phyloP scores from a whole-genome alignment of 2,797 vertebrate genomes.

The Echiichthys vipera region DNA sequence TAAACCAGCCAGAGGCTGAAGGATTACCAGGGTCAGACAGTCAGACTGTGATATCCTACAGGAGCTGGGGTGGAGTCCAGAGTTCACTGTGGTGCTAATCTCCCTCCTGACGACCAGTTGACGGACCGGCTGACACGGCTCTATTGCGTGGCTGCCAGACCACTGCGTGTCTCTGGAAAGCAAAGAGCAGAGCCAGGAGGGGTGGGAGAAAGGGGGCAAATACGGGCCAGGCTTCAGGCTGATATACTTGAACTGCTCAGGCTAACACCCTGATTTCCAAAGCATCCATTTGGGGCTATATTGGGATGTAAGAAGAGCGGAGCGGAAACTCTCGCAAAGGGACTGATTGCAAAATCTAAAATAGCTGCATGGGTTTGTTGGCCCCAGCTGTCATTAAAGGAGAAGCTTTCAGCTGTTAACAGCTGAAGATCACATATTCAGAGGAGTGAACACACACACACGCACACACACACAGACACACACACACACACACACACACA shows the following conservation, averaged over 20 bases:
- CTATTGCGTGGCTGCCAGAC: slow-evolving; percentile 4
- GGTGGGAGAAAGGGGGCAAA: slow-evolving; percentile 3
- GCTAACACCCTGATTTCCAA: slow-evolving; percentile 57
- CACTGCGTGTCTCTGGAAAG: slow-evolving; percentile 46
- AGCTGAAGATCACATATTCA: slow-evolving; percentile 56
- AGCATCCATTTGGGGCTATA: slow-evolving; percentile 74
- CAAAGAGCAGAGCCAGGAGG: not conserved
- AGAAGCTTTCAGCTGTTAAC: slow-evolving; percentile 62
- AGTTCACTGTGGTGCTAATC: slow-evolving; percentile 61
- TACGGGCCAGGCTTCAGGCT: slow-evolving; percentile 18
- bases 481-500: not conserved
- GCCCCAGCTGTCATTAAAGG: slow-evolving; percentile 67
- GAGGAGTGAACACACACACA: slow-evolving; percentile 2
- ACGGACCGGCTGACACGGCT: slow-evolving; percentile 26
- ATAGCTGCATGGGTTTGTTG: slow-evolving; percentile 68
- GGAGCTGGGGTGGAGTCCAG: slow-evolving; percentile 39
- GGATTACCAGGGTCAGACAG: slow-evolving; percentile 39
- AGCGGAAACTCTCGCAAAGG: slow-evolving; percentile 70
- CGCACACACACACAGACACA: slow-evolving; percentile 11
- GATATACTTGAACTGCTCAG: slow-evolving; percentile 37
- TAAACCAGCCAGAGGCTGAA: slow-evolving; percentile 25
- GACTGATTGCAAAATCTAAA: slow-evolving; percentile 69
- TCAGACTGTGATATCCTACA: slow-evolving; percentile 47
- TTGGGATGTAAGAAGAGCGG: slow-evolving; percentile 73
- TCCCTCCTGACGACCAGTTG: slow-evolving; percentile 48